Evolutionary conservation across 2,888 invertebrate genomes (phyloP).

Genomic region (Aelia acuminata): DNA sequence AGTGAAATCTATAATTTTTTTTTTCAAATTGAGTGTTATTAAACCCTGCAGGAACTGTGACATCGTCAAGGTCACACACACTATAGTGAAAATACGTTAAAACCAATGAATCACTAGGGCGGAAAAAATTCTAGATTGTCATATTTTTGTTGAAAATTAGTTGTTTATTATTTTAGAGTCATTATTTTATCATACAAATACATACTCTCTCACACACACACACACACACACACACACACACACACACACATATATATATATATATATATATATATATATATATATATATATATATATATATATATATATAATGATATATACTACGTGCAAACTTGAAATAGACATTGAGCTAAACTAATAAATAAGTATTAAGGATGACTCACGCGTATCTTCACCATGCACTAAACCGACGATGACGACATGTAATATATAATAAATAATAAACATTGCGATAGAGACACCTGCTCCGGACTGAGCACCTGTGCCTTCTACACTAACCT

Average conservation of each 20-base stretch:
- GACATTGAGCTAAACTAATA: neutral
- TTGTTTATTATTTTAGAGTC: too few species aligned
- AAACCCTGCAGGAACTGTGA: neutral
- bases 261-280: too few species aligned
- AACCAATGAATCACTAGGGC: neutral
- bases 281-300: too few species aligned
- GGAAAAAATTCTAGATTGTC: neutral
- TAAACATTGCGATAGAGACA: slow-evolving; percentile 30
- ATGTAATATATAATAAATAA: slow-evolving; percentile 29
- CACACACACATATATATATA: too few species aligned
- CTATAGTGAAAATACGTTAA: neutral
- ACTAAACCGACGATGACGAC: neutral
- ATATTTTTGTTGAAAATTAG: neutral
- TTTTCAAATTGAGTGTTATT: neutral
- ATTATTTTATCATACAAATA: too few species aligned
- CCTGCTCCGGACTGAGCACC: slow-evolving; percentile 6
- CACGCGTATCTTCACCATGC: neutral
- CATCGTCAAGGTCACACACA: neutral
- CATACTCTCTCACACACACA: too few species aligned
- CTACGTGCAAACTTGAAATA: too few species aligned
- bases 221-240: too few species aligned
- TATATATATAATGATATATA: too few species aligned
- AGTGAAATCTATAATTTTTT: neutral
- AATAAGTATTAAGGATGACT: neutral
- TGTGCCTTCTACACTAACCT: slow-evolving; percentile 42